Percentiles rank a stretch among this genome's conserved stretches.
Conservation (phyloP, 2,888 invertebrate species). For the Rhamnusium bicolor region DNA sequence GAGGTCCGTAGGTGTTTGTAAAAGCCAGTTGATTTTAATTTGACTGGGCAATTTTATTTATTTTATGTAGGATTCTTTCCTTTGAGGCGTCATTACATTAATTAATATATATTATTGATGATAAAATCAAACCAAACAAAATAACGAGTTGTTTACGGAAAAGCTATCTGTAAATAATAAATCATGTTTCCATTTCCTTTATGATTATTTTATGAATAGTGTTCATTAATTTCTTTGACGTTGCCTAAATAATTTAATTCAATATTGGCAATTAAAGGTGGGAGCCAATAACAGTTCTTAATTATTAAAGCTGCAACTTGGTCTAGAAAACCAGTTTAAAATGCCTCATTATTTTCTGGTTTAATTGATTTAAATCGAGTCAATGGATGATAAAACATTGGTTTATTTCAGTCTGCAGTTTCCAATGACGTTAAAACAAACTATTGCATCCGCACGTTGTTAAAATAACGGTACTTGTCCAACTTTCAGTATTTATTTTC, state of each 20-base stretch:
- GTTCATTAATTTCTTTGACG: neutral
- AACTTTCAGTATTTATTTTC: neutral
- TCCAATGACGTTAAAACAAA: neutral
- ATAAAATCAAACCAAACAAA: neutral
- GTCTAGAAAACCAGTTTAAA: constrained; percentile 29
- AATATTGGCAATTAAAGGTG: constrained; percentile 1
- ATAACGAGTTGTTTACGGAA: neutral
- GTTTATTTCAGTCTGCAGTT: neutral
- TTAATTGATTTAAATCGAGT: constrained; percentile 28
- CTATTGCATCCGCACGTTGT: neutral
- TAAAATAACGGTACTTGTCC: neutral
- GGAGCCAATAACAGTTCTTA: constrained; percentile 7
- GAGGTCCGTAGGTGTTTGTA: no score
- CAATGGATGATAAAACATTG: neutral
- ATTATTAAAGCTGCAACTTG: constrained; percentile 18
- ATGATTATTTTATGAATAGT: neutral
- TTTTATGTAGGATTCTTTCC: no score
- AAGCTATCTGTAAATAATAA: neutral
- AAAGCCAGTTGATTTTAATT: no score
- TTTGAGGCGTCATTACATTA: no score
- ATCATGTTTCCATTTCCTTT: constrained; percentile 4
- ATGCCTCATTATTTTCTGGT: constrained; percentile 15
- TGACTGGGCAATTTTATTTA: no score
- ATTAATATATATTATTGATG: neutral
- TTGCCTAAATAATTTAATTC: constrained; percentile 10